Evolutionary conservation across 2,113 vertebrate genomes (phyloP).

Genomic region (Odocoileus hemionus): DNA sequence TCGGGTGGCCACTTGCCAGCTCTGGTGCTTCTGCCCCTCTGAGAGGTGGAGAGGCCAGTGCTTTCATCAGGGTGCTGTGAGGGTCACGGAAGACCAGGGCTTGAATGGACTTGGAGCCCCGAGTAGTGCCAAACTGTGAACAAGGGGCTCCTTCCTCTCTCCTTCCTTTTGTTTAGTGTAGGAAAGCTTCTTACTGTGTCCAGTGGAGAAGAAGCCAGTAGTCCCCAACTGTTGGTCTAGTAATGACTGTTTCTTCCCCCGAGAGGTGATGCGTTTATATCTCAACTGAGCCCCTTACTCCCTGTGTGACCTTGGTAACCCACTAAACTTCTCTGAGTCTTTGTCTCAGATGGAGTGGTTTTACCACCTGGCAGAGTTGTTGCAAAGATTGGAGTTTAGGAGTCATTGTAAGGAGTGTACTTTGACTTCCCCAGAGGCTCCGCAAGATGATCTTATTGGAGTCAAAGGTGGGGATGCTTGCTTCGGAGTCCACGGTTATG

Average conservation of each 20-base stretch:
- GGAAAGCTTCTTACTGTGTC: not conserved
- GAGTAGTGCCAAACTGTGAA: not conserved
- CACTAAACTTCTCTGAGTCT: not conserved
- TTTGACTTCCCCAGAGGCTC: not conserved
- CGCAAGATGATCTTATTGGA: not conserved
- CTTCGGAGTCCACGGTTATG: not conserved
- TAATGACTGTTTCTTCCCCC: not conserved
- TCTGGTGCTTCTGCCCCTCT: not conserved
- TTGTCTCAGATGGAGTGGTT: not conserved
- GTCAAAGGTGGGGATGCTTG: not conserved
- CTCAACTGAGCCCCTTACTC: not conserved
- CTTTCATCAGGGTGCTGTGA: not conserved
- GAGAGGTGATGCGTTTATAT: not conserved
- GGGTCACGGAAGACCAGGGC: not conserved
- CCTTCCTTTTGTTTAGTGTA: not conserved
- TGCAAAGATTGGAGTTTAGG: not conserved
- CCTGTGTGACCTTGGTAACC: not conserved
- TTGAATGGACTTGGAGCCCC: not conserved
- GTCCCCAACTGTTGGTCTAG: not conserved
- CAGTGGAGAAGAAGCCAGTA: not conserved
- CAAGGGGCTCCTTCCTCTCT: not conserved
- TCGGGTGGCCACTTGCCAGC: not conserved
- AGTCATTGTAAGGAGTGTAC: not conserved
- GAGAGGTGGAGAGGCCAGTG: not conserved
- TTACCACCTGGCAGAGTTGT: not conserved